Evolutionary conservation across 2,113 vertebrate species (phyloP), one percentile per base, ranked within the genome.

Genomic region (Opisthocomus hoazin): DNA sequence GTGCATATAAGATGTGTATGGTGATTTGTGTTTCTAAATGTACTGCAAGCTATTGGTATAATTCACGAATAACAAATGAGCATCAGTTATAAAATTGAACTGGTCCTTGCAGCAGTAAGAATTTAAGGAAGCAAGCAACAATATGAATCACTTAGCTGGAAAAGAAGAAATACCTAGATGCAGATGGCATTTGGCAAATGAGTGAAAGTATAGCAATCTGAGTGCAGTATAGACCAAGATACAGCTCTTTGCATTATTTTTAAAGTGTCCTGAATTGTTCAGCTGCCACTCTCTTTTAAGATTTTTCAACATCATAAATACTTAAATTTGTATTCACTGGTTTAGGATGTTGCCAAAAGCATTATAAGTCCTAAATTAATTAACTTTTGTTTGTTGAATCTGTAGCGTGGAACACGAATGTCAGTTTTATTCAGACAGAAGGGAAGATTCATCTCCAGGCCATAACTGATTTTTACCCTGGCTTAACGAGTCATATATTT

Each of bases 381-480:
- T 97, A 94, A 84, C 77, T 90, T 82, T 81, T 96, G 84, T 96
- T 79, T 80, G 79, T 96, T 79, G 60, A 75, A 61, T 94, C 19
- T 78, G 54, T 96, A 96, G 70, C 48, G 32, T 74, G 82, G 84
- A 94, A 94, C 82, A 86, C 84, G 97, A 97, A 96, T 97, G 96
- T 95, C 95, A 96, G 84, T 63, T 92, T 96, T 92, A 86, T 81
- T 93, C 95, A 96, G 85, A 97, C 80, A 96, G 83, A 96, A 96
- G 78, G 93, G 64, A 97, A 91, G 90, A 94, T 95, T 82, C 87
- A 69, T 97, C 95, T 97, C 50, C 69, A 60, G 96, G 95, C 87
- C 77, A 92, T 94, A 96, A 97, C 83, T 97, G 97, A 96, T 97
- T 98, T 98, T 97, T 97, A 85, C 94, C 23, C 94, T 96, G 96